Evolutionary conservation across 2,113 vertebrate genomes (phyloP).

Genomic region (Gobio gobio): DNA sequence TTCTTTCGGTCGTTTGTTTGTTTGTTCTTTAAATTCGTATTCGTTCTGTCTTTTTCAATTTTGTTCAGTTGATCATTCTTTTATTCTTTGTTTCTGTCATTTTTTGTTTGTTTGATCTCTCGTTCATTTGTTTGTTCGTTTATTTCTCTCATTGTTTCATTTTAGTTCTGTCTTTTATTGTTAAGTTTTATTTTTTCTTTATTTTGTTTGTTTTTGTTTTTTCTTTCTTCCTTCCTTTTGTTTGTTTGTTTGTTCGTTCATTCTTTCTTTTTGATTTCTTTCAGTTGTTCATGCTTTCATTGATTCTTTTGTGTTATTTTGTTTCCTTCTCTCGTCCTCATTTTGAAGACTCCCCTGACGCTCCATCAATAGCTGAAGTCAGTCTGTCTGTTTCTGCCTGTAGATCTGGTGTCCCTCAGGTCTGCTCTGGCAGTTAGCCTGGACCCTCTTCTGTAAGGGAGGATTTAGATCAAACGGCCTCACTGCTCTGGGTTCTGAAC

Average conservation of each 20-base stretch:
- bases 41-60: neutral
- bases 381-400: neutral
- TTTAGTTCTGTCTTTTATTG: neutral
- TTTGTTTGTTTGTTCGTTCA: neutral
- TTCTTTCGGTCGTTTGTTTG: neutral
- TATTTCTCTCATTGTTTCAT: neutral
- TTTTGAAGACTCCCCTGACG: conserved; percentile 4
- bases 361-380: neutral
- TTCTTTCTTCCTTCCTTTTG: neutral
- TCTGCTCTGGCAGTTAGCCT: neutral
- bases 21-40: neutral
- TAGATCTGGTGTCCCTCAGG: conserved; percentile 4
- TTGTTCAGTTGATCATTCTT: too few species aligned
- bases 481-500: conserved; percentile 49
- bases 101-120: neutral
- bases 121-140: neutral
- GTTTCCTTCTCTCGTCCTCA: neutral
- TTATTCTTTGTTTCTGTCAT: neutral
- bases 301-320: neutral
- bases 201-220: neutral
- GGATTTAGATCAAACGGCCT: conserved; percentile 82
- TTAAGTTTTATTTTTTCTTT: neutral
- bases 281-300: neutral
- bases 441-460: neutral
- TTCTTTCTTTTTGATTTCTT: neutral